Base-by-base conservation (phyloP, 2,888 invertebrate genomes). In the Julus scandinavius region DNA sequence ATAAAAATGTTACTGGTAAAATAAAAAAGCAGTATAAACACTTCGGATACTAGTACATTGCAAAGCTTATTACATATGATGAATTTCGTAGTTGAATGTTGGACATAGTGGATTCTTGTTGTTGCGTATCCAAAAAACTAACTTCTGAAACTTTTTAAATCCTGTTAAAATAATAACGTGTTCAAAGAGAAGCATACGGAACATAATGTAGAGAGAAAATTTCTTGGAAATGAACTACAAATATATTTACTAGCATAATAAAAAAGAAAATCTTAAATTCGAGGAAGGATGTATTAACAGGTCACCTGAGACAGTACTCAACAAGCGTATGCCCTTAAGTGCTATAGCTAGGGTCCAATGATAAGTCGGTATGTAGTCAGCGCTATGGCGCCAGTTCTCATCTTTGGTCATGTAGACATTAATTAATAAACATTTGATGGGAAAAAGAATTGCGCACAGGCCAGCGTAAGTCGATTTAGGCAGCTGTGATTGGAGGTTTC, bases 371-470 rank as follows among this genome's bases (percentile, higher is more conserved):
- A 50, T 50, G 50, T 2, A 50, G 29, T 29, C 29, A 29, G 29
- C 29, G 49, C 49, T 13, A 49, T 49, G 49, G 49, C 49, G 13
- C 58, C 58, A 58, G 58, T 17, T 58, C 17, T 58, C 58, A 58
- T 13, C 5, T 58, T 58, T 58, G 58, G 17, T 58, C 58, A 15
- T 17, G 58, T 5, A 17, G 58, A 58, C 17, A 17, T 58, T 17
- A 58, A 58, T 58, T 58, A 58, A 58, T 58, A 58, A 58, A 58
- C 58, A 58, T 58, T 58, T 58, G 58, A 13, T 58, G 58, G 58
- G 58, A 58, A 17, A 58, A 58, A 58, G 58, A 58, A 58, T 58
- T 13, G 58, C 58, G 17, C 58, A 13, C 58, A 17, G 17, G 58
- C 17, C 17, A 15, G 58, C 58, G 2, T 58, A 58, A 58, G 58